phyloP scores from a whole-genome alignment of 2,797 vertebrate genomes.

The Adrianichthys oophorus region DNA sequence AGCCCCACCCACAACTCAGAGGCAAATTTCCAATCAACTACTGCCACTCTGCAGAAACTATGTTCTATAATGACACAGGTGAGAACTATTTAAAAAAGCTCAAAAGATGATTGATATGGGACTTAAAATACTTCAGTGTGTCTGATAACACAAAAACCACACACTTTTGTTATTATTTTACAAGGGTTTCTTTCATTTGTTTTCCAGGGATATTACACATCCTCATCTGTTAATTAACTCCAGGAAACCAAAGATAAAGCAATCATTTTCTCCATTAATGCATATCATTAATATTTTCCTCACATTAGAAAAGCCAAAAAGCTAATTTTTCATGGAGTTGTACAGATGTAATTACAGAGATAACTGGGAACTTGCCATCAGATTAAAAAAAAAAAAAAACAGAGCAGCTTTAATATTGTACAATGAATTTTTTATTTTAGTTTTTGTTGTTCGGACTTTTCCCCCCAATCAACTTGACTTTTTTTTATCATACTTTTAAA shows the following conservation, averaged over 20 bases:
- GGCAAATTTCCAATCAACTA: too few species aligned
- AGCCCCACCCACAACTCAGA: too few species aligned
- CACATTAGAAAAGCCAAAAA: constrained; percentile 58
- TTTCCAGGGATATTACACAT: constrained; percentile 46
- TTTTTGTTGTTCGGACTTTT: too few species aligned
- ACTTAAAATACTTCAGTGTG: too few species aligned
- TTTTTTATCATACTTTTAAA: constrained; percentile 15
- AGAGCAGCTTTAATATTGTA: constrained; percentile 8
- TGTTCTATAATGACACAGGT: too few species aligned
- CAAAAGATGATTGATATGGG: too few species aligned
- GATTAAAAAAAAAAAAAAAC: constrained; percentile 55
- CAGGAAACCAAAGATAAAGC: constrained; percentile 51
- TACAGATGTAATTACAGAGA: constrained; percentile 69
- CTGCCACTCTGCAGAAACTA: too few species aligned
- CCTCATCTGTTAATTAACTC: constrained; percentile 67
- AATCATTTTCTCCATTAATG: constrained; percentile 36
- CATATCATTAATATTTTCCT: constrained; percentile 47
- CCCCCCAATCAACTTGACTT: background rate
- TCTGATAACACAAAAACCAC: constrained; percentile 14
- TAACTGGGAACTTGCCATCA: constrained; percentile 66
- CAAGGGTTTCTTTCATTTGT: constrained; percentile 20
- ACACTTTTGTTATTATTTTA: constrained; percentile 18
- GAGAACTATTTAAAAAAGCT: too few species aligned
- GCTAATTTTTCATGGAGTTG: constrained; percentile 70
- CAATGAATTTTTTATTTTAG: too few species aligned